Percentiles rank a stretch among this genome's conserved stretches.
Conservation (phyloP, 2,888 invertebrate genomes). For the Conomelus anceps region DNA sequence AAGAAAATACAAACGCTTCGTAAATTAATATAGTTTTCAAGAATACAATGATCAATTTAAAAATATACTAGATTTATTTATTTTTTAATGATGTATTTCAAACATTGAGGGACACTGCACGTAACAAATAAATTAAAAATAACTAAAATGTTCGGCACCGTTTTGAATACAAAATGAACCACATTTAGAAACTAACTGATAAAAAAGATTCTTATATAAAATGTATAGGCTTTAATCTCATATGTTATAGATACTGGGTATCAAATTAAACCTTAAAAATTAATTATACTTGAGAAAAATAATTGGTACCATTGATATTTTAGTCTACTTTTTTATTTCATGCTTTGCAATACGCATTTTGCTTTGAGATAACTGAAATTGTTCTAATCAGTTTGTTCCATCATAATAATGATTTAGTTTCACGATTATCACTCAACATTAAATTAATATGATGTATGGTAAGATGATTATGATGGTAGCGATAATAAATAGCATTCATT, state of each 20-base stretch:
- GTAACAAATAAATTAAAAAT: too few relatives aligned
- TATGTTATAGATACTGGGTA: neutral
- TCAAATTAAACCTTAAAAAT: neutral
- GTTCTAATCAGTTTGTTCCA: neutral
- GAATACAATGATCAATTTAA: neutral
- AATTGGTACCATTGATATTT: neutral
- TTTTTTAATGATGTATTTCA: neutral
- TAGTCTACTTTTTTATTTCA: neutral
- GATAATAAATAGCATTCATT: neutral
- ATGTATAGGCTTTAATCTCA: neutral
- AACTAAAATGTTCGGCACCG: neutral
- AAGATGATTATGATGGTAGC: neutral
- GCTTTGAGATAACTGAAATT: neutral
- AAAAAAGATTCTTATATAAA: neutral
- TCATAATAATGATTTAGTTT: neutral
- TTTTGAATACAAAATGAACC: too few relatives aligned
- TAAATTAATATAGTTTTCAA: neutral
- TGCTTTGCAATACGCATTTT: neutral
- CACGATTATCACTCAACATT: neutral
- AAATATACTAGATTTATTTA: neutral
- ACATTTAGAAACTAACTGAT: neutral
- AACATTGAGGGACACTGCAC: neutral
- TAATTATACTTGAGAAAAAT: neutral
- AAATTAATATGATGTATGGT: neutral
- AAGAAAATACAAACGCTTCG: neutral